Evolutionary conservation across 1,140 invertebrate genomes (phyloP).

Genomic region (Neodiprion virginianus): DNA sequence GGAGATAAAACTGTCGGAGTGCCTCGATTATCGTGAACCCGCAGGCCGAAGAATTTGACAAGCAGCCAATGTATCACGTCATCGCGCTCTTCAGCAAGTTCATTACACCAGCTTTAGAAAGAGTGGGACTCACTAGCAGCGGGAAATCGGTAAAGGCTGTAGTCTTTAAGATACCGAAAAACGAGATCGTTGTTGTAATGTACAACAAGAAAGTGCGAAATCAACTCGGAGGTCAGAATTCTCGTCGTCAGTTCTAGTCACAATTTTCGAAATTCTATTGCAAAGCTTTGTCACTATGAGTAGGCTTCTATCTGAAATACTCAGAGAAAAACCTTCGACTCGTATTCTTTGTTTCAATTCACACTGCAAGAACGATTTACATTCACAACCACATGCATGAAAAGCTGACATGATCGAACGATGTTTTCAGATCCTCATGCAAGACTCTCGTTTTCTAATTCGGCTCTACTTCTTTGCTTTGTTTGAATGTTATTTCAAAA

Average conservation of each 20-base stretch:
- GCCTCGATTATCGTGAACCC: slow-evolving; percentile 72
- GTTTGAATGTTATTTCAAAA: not conserved
- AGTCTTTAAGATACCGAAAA: slow-evolving; percentile 62
- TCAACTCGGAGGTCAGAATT: not conserved
- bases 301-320: not conserved
- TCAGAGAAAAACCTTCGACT: not conserved
- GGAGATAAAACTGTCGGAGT: slow-evolving; percentile 73
- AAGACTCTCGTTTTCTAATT: not conserved
- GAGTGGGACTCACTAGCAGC: slow-evolving; percentile 39
- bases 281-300: slow-evolving; percentile 20
- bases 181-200: slow-evolving; percentile 58
- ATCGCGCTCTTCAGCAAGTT: slow-evolving; percentile 75
- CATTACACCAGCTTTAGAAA: slow-evolving; percentile 58
- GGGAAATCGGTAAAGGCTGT: slow-evolving; percentile 41
- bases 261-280: not conserved
- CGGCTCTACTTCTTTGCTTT: not conserved
- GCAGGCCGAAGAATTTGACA: slow-evolving; percentile 68
- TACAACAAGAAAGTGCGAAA: slow-evolving; percentile 57
- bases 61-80: slow-evolving; percentile 78
- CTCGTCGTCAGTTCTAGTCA: not conserved
- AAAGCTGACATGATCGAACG: not conserved
- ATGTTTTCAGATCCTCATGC: not conserved
- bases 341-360: not conserved
- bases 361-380: not conserved
- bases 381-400: not conserved